Conservation (phyloP, 2,888 invertebrate species). For the Melitaea athalia region DNA sequence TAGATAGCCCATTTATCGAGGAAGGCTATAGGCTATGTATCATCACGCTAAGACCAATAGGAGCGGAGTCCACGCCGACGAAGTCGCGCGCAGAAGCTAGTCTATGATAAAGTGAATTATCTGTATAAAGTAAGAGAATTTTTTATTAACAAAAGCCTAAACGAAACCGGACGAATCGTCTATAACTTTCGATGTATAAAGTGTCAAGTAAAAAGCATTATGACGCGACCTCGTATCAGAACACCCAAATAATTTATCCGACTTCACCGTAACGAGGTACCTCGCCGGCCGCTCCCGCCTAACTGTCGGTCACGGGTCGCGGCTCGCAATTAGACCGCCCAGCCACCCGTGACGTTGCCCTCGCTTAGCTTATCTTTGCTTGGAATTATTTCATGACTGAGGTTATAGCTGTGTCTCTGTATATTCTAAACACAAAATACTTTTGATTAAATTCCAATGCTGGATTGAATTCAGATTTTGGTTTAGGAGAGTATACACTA, state of each 20-base stretch:
- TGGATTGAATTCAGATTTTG: no score
- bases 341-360: conserved; percentile 67
- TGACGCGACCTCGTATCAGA: conserved; percentile 4
- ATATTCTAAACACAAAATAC: background rate
- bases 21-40: no score
- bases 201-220: background rate
- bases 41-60: no score
- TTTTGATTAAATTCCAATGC: background rate
- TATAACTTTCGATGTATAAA: background rate
- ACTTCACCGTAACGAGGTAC: conserved; percentile 22
- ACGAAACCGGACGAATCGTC: background rate
- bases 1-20: no score
- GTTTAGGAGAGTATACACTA: no score
- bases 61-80: no score
- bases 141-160: background rate
- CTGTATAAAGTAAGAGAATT: no score
- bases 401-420: conserved; percentile 4
- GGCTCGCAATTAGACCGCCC: conserved; percentile 57
- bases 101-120: no score
- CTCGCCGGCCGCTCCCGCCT: conserved; percentile 44
- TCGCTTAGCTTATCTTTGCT: conserved; percentile 37
- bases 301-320: conserved; percentile 55
- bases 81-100: no score
- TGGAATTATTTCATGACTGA: conserved; percentile 24
- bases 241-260: conserved; percentile 22